phyloP scores from a whole-genome alignment of 2,797 vertebrate genomes.

The Artibeus lituratus region DNA sequence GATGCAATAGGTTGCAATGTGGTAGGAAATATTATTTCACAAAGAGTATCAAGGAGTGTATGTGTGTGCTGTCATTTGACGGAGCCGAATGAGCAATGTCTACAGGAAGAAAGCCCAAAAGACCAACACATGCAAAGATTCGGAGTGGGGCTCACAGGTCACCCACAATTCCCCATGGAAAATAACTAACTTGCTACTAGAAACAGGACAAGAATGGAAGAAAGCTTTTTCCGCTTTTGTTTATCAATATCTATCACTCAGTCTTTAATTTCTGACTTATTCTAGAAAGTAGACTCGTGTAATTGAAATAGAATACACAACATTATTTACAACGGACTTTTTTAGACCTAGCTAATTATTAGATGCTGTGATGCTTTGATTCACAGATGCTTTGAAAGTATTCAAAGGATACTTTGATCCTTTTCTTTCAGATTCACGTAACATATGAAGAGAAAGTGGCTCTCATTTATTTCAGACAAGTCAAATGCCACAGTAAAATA shows the following conservation, averaged over 20 bases:
- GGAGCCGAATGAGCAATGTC: background rate
- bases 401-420: too few species aligned
- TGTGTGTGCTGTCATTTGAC: background rate
- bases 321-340: background rate
- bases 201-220: background rate
- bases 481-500: background rate
- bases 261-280: background rate
- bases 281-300: background rate
- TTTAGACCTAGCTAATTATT: background rate
- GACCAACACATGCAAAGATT: background rate
- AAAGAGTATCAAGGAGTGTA: background rate
- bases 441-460: background rate
- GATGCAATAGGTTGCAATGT: background rate
- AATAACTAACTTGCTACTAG: background rate
- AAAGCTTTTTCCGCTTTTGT: background rate
- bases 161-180: background rate
- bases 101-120: background rate
- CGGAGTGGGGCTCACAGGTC: background rate
- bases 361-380: background rate
- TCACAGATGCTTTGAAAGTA: too few species aligned
- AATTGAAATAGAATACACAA: background rate
- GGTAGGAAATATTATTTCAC: background rate
- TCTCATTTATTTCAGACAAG: background rate
- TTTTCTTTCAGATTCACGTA: background rate
- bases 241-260: background rate